Evolutionary conservation across 2,888 invertebrate genomes (phyloP).

Genomic region (Zootermopsis nevadensis): DNA sequence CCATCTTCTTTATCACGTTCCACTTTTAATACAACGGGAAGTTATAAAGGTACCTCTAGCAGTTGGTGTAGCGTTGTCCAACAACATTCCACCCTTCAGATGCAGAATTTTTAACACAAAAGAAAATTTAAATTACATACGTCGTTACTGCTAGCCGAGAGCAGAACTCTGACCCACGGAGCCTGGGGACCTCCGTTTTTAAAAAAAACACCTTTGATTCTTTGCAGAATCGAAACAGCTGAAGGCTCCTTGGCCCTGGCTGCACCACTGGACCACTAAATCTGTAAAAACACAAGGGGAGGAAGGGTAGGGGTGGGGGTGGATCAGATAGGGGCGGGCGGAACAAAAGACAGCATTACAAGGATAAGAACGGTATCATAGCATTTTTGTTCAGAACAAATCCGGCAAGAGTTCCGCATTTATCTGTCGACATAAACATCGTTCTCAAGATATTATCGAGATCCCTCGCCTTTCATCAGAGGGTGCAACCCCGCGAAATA

Average conservation of each 20-base stretch:
- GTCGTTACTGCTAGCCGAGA: too few species aligned
- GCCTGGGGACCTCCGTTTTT: too few species aligned
- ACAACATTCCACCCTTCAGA: too few species aligned
- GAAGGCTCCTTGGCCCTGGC: neutral
- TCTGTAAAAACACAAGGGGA: neutral
- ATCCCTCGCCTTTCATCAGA: neutral
- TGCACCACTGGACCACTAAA: neutral
- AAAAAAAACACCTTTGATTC: too few species aligned
- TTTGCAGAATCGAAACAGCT: too few species aligned
- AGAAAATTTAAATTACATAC: too few species aligned
- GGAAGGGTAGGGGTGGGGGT: neutral
- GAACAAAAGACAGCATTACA: neutral
- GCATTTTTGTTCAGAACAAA: neutral
- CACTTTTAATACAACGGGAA: too few species aligned
- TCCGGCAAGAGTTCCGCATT: neutral
- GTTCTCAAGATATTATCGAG: neutral
- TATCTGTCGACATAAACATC: slow-evolving; percentile 3
- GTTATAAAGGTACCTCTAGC: too few species aligned
- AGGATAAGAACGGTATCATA: neutral
- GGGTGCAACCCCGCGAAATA: neutral
- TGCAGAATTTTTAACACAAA: too few species aligned
- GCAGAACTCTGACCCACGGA: too few species aligned
- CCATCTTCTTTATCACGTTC: too few species aligned
- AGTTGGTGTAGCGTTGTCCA: too few species aligned
- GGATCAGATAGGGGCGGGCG: neutral